Evolutionary conservation across 2,113 vertebrate genomes (phyloP).

Genomic region (Capreolus pygargus): DNA sequence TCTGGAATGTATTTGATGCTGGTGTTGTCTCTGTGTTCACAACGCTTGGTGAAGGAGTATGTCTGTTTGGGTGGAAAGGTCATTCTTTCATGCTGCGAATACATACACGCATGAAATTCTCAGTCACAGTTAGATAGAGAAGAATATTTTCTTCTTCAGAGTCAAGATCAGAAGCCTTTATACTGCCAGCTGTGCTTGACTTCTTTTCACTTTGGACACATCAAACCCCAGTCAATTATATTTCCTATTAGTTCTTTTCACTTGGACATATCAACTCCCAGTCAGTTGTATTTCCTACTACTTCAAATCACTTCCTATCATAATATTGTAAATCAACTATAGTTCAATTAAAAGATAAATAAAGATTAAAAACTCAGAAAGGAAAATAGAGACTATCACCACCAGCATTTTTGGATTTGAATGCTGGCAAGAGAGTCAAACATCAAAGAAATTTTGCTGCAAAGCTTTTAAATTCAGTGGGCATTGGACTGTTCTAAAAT

Average conservation of each 20-base stretch:
- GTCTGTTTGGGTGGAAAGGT: not conserved
- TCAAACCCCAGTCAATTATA: not conserved
- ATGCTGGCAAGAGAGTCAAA: not conserved
- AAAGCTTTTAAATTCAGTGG: not conserved
- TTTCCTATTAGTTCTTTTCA: not conserved
- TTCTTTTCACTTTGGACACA: not conserved
- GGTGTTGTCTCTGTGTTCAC: not conserved
- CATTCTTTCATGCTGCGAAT: not conserved
- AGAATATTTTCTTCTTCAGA: not conserved
- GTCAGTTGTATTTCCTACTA: not conserved
- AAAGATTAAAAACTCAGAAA: not conserved
- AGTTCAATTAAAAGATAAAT: not conserved
- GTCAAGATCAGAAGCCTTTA: not conserved
- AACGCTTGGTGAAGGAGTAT: not conserved
- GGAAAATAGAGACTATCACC: not conserved
- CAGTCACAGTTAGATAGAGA: not conserved
- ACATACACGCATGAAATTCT: fast-evolving
- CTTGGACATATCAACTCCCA: not conserved
- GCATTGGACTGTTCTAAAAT: not conserved
- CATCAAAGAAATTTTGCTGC: not conserved
- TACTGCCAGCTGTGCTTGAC: not conserved
- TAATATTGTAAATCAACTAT: not conserved
- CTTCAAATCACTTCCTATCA: not conserved
- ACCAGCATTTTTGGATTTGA: not conserved
- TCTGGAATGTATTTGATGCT: not conserved